These are phyloP conservation scores for Eleutherodactylus coqui DNA, from an alignment of 2,797 vertebrate genomes.

Conservation along the genomic window DNA sequence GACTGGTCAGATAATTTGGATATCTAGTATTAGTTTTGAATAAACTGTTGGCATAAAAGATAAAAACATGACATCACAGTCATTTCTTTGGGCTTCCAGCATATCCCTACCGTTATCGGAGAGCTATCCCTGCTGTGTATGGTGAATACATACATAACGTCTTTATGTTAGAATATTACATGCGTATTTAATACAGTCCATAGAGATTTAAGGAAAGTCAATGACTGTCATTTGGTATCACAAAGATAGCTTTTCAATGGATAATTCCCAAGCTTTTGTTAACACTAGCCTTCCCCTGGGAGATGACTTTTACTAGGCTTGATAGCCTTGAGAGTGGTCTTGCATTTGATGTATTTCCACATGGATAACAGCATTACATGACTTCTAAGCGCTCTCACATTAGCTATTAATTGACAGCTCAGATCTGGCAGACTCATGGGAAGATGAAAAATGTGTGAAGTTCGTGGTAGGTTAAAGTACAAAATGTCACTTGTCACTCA, in stretches of 20 bases:
- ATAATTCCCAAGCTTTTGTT: constrained; percentile 78
- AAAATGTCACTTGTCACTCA: constrained; percentile 81
- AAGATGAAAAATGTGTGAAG: constrained; percentile 74
- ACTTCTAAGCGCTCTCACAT: constrained; percentile 74
- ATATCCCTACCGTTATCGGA: neutral
- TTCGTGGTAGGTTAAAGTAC: constrained; percentile 76
- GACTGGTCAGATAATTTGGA: neutral
- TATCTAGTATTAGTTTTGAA: neutral
- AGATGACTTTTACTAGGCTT: constrained; percentile 72
- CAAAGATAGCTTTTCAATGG: constrained; percentile 74
- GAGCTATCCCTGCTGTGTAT: neutral
- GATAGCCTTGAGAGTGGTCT: constrained; percentile 72
- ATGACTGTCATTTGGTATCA: constrained; percentile 80
- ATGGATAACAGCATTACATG: constrained; percentile 66
- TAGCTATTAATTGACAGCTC: constrained; percentile 84
- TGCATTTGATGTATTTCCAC: constrained; percentile 74
- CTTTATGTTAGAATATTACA: constrained; percentile 17
- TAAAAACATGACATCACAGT: neutral
- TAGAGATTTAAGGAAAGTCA: constrained; percentile 70
- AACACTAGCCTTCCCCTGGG: constrained; percentile 66
- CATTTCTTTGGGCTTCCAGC: neutral
- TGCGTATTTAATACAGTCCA: neutral
- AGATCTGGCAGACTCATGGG: constrained; percentile 76
- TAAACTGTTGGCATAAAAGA: neutral
- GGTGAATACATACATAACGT: neutral